Percentiles rank a stretch among this genome's conserved stretches.
Conservation (phyloP, 2,797 vertebrate genomes). For the Anisognathus igniventris region DNA sequence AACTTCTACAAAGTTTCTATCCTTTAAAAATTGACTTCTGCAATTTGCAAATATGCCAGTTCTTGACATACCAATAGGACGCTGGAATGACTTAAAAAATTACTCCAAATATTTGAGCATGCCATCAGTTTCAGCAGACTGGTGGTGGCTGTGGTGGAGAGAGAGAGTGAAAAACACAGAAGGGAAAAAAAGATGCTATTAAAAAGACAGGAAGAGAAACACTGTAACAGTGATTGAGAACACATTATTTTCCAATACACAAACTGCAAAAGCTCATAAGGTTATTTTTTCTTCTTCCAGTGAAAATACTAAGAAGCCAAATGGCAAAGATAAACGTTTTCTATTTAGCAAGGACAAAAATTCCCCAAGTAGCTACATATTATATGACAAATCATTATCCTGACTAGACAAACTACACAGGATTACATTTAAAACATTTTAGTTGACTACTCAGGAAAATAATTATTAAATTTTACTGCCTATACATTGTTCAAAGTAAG, state of each 20-base stretch:
- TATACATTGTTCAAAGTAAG: neutral
- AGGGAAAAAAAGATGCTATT: neutral
- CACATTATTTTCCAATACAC: conserved; percentile 31
- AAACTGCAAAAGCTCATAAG: neutral
- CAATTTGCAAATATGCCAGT: neutral
- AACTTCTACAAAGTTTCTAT: neutral
- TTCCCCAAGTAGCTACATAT: neutral
- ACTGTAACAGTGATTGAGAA: neutral
- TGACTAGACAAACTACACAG: neutral
- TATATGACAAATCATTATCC: neutral
- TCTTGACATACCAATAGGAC: neutral
- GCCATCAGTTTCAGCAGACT: neutral
- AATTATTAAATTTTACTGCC: neutral
- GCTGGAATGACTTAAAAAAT: neutral
- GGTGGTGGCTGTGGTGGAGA: neutral
- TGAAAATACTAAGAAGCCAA: neutral
- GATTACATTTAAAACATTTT: neutral
- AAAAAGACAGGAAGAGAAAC: conserved; percentile 24
- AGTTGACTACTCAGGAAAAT: neutral
- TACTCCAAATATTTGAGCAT: neutral
- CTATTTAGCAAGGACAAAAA: neutral
- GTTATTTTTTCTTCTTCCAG: conserved; percentile 1
- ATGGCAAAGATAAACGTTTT: neutral
- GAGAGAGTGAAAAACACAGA: neutral
- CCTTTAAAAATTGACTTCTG: neutral